A percentile compares a stretch with the other conserved stretches of the same genome.
Evolutionary conservation across 2,797 vertebrate species (phyloP).

Genomic region (Myioborus miniatus): DNA sequence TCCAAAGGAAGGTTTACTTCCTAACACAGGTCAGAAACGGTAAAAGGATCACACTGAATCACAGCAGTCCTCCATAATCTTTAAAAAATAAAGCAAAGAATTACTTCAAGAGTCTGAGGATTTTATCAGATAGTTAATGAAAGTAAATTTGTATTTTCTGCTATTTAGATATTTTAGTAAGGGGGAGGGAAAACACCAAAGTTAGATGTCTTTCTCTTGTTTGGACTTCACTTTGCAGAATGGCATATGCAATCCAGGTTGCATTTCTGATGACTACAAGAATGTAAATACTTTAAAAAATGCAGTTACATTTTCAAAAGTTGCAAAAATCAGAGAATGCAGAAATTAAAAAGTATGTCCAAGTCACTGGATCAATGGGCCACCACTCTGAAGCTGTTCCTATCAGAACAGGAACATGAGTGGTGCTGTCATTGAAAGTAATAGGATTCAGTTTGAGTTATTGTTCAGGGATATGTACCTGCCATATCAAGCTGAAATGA

Average conservation of each 20-base stretch:
- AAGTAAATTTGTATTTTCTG: neutral
- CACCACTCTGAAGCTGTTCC: neutral
- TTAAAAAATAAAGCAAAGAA: neutral
- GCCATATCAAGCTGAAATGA: neutral
- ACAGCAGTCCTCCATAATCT: neutral
- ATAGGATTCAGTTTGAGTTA: neutral
- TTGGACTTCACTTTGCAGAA: neutral
- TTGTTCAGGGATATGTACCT: neutral
- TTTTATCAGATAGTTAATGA: neutral
- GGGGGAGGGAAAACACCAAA: neutral
- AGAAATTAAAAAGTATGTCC: neutral
- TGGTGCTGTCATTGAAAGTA: neutral
- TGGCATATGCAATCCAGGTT: accelerated
- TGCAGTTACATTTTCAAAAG: neutral
- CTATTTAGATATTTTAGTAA: neutral
- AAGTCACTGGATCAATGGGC: neutral
- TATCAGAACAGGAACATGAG: neutral
- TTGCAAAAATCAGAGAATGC: neutral
- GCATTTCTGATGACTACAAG: neutral
- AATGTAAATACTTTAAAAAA: neutral
- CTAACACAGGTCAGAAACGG: neutral
- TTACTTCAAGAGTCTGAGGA: neutral
- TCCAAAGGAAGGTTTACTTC: neutral
- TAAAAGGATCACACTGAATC: neutral
- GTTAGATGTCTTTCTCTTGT: neutral